Percentiles rank a stretch among this genome's conserved stretches.
Evolutionary conservation across 2,888 invertebrate genomes (phyloP).

Genomic region (Aleiodes testaceus): DNA sequence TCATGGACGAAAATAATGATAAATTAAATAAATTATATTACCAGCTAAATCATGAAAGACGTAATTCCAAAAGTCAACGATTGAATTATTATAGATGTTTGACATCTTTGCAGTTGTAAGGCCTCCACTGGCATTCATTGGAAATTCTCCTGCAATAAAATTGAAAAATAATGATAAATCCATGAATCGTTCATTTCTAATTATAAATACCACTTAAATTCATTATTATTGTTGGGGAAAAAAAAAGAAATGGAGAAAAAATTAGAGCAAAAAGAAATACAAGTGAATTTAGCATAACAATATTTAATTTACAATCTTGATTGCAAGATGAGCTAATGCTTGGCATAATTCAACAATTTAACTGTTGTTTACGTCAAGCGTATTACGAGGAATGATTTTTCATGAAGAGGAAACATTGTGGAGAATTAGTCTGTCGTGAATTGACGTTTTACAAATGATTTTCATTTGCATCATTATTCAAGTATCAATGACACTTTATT

Average conservation of each 20-base stretch:
- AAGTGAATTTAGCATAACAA: no score
- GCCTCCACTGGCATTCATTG: constrained; percentile 65
- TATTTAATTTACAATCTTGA: no score
- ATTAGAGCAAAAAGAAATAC: no score
- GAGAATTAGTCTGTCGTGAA: not conserved
- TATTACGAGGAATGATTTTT: no score
- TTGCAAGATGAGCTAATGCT: no score
- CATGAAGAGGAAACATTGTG: not conserved
- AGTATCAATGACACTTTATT: no score
- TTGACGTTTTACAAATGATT: not conserved
- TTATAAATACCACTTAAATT: not conserved
- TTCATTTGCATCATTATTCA: not conserved
- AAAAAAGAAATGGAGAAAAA: no score
- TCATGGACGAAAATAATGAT: no score
- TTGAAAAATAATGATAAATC: constrained; percentile 21
- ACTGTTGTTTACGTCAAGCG: no score
- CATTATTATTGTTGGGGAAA: no score
- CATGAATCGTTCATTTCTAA: constrained; percentile 8
- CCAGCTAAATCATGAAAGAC: constrained; percentile 81
- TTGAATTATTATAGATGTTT: constrained; percentile 77
- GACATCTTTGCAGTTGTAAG: constrained; percentile 63
- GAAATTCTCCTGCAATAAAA: constrained; percentile 56
- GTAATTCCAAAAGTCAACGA: constrained; percentile 78
- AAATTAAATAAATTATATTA: constrained; percentile 62
- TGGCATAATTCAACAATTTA: no score